Conservation (phyloP, 2,888 invertebrate genomes). For the Rhyacophila evoluta region DNA sequence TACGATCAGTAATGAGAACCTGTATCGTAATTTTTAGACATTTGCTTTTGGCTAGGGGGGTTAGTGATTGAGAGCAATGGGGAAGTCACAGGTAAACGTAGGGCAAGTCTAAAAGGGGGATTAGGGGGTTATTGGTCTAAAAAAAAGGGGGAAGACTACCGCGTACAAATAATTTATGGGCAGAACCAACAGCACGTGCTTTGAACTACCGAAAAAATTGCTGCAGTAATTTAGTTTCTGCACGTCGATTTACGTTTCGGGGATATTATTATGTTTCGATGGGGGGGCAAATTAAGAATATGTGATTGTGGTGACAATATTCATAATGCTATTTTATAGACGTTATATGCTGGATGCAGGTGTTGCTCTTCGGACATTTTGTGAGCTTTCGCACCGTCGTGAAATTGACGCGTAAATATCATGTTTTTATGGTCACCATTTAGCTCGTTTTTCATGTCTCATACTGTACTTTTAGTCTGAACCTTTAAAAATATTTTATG, state of each 20-base stretch:
- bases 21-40: slow-evolving; percentile 36
- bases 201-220: slow-evolving; percentile 44
- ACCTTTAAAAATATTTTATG: too few species aligned
- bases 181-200: slow-evolving; percentile 43
- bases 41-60: slow-evolving; percentile 16
- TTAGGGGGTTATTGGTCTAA: not conserved
- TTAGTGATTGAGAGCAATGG: slow-evolving; percentile 34
- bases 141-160: slow-evolving; percentile 25
- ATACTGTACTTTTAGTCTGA: too few species aligned
- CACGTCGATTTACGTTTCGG: slow-evolving; percentile 38
- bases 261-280: not conserved
- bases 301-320: slow-evolving; percentile 5
- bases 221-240: slow-evolving; percentile 45
- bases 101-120: not conserved
- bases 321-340: not conserved
- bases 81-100: slow-evolving; percentile 26
- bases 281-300: slow-evolving; percentile 10
- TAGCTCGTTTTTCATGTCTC: too few species aligned
- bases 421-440: not conserved
- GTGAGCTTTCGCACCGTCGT: not conserved
- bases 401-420: not conserved
- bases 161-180: slow-evolving; percentile 47
- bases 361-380: not conserved
- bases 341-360: not conserved
- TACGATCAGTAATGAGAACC: slow-evolving; percentile 40